These are phyloP conservation scores for Cyphomyrmex costatus DNA, from an alignment of 1,140 invertebrate species.

Conservation along the genomic window DNA sequence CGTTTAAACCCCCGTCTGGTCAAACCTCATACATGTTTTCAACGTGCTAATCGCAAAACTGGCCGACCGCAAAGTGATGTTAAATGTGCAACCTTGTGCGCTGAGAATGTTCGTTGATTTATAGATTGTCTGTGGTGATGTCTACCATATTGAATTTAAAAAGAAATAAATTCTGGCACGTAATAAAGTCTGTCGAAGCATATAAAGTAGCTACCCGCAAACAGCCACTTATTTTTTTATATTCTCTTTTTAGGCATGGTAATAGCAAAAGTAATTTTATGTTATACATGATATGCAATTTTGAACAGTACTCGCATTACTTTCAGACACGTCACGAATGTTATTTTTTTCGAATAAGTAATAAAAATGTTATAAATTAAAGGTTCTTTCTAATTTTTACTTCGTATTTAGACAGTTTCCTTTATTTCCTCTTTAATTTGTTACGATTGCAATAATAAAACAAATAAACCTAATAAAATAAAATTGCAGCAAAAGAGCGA, in stretches of 20 bases:
- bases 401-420: background rate
- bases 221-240: conserved; percentile 1
- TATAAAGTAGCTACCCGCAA: conserved; percentile 11
- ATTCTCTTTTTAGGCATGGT: background rate
- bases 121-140: conserved; percentile 66
- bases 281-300: no score
- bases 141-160: conserved; percentile 62
- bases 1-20: background rate
- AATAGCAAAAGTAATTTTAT: conserved; percentile 3
- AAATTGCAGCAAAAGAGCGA: background rate
- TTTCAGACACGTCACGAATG: background rate
- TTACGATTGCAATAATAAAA: background rate
- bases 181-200: conserved; percentile 55
- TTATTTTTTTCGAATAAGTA: background rate
- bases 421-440: background rate
- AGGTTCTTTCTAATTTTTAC: background rate
- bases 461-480: background rate
- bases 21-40: conserved; percentile 39
- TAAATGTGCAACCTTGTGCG: conserved; percentile 60
- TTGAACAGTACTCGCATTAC: conserved; percentile 4
- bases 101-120: conserved; percentile 66
- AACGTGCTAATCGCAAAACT: conserved; percentile 44
- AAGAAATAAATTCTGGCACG: conserved; percentile 52
- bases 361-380: conserved; percentile 3
- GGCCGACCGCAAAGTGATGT: conserved; percentile 60